Percentiles rank a stretch among this genome's conserved stretches.
Conservation (phyloP, 2,888 invertebrate species). For the Erebia aethiops region DNA sequence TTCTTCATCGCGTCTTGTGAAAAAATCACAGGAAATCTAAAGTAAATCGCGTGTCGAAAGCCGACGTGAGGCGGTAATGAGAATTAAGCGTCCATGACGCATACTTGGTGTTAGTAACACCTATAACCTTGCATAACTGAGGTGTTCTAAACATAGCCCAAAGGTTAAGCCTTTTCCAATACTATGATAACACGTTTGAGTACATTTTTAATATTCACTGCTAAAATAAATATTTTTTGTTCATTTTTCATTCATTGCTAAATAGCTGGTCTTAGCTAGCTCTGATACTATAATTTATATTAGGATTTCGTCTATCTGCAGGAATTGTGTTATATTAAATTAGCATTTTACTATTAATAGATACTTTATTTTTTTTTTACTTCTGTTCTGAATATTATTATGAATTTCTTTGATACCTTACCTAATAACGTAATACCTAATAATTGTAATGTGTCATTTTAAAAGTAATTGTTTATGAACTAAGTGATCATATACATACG, state of each 20-base stretch:
- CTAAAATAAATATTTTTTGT: neutral
- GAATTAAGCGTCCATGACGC: constrained; percentile 9
- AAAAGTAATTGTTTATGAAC: no score
- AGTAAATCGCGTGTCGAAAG: neutral
- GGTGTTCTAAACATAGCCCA: constrained; percentile 11
- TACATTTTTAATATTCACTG: neutral
- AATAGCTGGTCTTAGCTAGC: neutral
- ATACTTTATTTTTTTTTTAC: no score
- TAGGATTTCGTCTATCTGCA: constrained; percentile 16
- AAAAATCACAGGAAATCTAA: neutral
- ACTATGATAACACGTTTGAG: neutral
- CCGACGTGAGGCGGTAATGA: neutral
- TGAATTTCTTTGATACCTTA: no score
- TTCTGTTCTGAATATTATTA: no score
- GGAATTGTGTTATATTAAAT: constrained; percentile 23
- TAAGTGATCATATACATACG: no score
- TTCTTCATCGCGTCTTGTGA: neutral
- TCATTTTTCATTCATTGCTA: neutral
- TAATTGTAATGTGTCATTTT: no score
- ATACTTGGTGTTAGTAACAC: constrained; percentile 6
- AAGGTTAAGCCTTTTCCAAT: constrained; percentile 8
- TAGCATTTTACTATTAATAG: constrained; percentile 33
- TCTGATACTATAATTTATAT: constrained; percentile 9
- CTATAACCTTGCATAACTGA: neutral
- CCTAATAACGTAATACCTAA: no score